Evolutionary conservation across 2,888 invertebrate species (phyloP), one percentile per base, ranked within the genome.

Genomic region (Nysson spinosus): DNA sequence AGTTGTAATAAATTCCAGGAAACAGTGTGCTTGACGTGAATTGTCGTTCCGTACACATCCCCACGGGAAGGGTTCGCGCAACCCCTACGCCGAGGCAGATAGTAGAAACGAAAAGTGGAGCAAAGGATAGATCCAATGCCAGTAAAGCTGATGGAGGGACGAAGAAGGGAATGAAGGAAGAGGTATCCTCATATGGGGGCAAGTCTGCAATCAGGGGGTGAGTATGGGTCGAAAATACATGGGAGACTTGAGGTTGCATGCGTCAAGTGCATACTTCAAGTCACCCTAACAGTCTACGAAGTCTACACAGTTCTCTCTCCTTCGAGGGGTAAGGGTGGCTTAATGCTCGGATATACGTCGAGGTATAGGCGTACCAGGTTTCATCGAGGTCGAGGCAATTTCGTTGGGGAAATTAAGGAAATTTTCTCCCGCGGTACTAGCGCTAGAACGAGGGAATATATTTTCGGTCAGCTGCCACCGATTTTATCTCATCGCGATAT

Each of bases 211-310:
- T n/a, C n/a, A n/a, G n/a, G n/a, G 34, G 44, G 24, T 12, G 39
- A 26, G 35, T 11, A 28, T 19, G 40, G 19, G 35, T 51, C 24
- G 49, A 54, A 54, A 56, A 54, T 57, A 47, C 54, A 66, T 56
- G 64, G 26, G 39, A 40, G 39, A 56, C 52, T 56, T 60, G 58
- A 70, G 78, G 65, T 82, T 76, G 80, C 82, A 82, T 82, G 83
- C 81, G 78, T 78, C 79, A 80, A 83, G 81, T 82, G 82, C 82
- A 83, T 83, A 82, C 83, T 81, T 81, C 80, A 83, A 82, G 79
- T 80, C 75, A 77, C 69, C 62, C 69, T 46, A 55, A 11, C 43
- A 54, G 64, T 60, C 46, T 58, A 56, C 67, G 56, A 56, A 52
- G 65, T 73, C 69, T 73, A 68, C 62, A 60, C 62, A 64, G 54